These are phyloP conservation scores for Edolisoma coerulescens DNA, from an alignment of 2,113 vertebrate species.

Conservation along the genomic window DNA sequence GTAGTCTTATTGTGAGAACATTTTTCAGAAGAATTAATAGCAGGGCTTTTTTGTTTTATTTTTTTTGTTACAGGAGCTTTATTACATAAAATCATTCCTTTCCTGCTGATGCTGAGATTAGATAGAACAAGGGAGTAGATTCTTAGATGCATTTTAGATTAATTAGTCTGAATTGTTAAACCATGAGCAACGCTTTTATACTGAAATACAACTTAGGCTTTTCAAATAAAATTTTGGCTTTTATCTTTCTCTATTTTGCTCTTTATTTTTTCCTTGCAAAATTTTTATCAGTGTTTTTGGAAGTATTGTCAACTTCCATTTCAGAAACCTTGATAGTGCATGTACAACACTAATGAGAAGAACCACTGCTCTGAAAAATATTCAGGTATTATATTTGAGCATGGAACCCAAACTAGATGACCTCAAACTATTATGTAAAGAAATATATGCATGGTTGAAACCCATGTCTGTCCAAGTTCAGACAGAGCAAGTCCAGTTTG, in stretches of 20 bases:
- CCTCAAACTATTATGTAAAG: neutral
- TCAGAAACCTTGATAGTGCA: neutral
- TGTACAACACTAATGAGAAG: neutral
- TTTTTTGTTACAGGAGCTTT: neutral
- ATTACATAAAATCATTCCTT: neutral
- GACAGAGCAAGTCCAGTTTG: neutral
- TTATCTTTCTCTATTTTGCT: neutral
- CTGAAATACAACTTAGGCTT: neutral
- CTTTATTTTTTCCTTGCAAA: neutral
- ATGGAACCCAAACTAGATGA: neutral
- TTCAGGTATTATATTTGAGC: neutral
- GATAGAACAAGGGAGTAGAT: neutral
- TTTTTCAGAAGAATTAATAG: conserved; percentile 33
- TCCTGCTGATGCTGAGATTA: neutral
- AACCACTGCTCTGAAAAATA: neutral
- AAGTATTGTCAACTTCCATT: neutral
- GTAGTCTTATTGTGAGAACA: conserved; percentile 10
- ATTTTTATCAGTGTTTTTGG: neutral
- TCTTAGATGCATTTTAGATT: neutral
- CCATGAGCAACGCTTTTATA: neutral
- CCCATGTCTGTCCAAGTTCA: neutral
- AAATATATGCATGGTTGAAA: neutral
- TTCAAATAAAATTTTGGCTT: neutral
- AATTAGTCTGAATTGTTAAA: neutral
- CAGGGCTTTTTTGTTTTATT: neutral